A percentile compares a stretch with the other conserved stretches of the same genome.
Evolutionary conservation across 2,797 vertebrate species (phyloP).

Genomic region (Malacoraja senta): DNA sequence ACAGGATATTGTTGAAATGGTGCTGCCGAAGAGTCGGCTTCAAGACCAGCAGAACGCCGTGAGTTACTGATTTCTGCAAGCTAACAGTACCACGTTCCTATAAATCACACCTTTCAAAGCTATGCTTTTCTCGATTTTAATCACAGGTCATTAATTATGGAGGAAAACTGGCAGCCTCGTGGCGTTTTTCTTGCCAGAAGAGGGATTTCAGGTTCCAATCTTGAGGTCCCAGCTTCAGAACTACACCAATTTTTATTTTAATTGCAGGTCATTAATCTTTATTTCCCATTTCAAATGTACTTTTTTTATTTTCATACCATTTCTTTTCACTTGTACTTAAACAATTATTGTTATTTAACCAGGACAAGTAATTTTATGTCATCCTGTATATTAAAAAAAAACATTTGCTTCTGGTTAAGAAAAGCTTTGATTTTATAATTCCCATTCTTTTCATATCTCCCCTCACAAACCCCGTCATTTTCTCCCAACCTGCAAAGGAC

Average conservation of each 20-base stretch:
- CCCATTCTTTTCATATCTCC: too few species aligned
- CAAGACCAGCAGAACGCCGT: background rate
- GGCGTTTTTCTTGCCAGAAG: background rate
- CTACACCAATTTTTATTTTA: background rate
- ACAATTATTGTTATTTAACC: background rate
- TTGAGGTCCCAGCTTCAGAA: background rate
- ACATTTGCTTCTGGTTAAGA: too few species aligned
- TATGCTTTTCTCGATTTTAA: background rate
- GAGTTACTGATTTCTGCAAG: background rate
- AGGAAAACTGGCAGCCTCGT: background rate
- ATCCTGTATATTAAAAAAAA: background rate
- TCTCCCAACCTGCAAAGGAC: too few species aligned
- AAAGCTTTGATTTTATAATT: too few species aligned
- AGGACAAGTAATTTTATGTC: background rate
- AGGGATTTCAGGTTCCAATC: background rate
- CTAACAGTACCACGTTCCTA: background rate
- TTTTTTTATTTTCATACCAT: background rate
- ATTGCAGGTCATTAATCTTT: background rate
- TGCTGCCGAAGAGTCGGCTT: background rate
- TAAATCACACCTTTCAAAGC: background rate
- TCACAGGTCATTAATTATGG: background rate
- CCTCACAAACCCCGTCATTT: too few species aligned
- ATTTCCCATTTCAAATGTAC: background rate
- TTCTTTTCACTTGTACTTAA: background rate
- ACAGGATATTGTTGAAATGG: background rate